phyloP scores from a whole-genome alignment of 2,888 invertebrate genomes.

The Ommatoiulus sabulosus region DNA sequence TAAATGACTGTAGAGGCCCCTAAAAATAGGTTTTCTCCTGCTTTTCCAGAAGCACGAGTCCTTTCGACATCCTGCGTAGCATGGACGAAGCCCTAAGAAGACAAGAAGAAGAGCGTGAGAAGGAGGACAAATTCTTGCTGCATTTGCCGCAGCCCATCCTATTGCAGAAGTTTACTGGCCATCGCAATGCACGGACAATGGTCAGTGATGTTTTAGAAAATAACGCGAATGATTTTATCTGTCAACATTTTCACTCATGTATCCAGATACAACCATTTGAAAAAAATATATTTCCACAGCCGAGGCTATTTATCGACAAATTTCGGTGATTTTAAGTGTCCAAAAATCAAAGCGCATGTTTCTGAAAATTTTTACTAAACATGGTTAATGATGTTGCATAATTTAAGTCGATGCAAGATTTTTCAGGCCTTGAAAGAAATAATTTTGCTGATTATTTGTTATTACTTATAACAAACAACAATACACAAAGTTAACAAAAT shows the following conservation, averaged over 20 bases:
- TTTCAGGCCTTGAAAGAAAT: background rate
- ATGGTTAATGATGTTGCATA: background rate
- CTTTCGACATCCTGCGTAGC: conserved; percentile 3
- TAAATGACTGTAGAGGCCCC: background rate
- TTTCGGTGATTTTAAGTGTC: no score
- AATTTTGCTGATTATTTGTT: no score
- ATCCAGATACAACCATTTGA: no score
- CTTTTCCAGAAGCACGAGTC: conserved; percentile 24
- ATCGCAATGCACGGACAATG: conserved; percentile 78
- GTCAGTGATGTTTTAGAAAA: conserved; percentile 62
- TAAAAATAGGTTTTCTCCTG: background rate
- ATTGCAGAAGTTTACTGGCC: conserved; percentile 79
- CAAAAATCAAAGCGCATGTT: no score
- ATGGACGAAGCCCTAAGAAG: conserved; percentile 4
- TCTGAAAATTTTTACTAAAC: no score
- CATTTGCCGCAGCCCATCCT: conserved; percentile 67
- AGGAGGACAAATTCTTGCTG: conserved; percentile 5
- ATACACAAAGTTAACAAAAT: no score
- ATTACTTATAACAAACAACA: no score
- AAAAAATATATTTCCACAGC: no score
- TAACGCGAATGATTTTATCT: no score
- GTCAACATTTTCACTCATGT: no score
- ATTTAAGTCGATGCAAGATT: background rate
- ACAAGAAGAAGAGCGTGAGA: conserved; percentile 39
- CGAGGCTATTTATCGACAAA: no score